phyloP scores from a whole-genome alignment of 2,113 vertebrate genomes.

The Bucco capensis region DNA sequence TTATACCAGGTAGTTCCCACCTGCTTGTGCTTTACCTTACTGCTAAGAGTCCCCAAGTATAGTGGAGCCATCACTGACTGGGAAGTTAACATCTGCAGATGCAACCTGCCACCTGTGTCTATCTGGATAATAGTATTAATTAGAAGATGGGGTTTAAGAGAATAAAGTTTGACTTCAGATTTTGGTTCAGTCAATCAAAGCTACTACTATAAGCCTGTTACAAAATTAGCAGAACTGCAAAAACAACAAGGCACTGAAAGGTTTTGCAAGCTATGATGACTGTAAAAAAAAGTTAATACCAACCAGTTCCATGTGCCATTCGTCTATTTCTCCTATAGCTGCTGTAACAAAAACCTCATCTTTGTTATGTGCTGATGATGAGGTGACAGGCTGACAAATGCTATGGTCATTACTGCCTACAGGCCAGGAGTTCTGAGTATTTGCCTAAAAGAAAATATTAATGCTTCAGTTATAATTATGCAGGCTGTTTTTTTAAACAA shows the following conservation, averaged over 20 bases:
- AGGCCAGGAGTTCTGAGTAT: slow-evolving; percentile 38
- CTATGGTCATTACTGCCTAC: neutral
- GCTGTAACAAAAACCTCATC: neutral
- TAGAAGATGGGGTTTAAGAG: neutral
- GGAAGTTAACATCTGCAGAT: neutral
- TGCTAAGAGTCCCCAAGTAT: neutral
- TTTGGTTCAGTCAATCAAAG: neutral
- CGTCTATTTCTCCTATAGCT: slow-evolving; percentile 58
- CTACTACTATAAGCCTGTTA: neutral
- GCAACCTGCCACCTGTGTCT: neutral
- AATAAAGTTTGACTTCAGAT: neutral
- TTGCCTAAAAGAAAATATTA: slow-evolving; percentile 60
- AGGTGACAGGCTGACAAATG: neutral
- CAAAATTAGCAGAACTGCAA: neutral
- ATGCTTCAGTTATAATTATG: neutral
- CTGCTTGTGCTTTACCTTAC: neutral
- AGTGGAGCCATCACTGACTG: neutral
- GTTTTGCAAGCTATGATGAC: neutral
- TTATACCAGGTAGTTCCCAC: neutral
- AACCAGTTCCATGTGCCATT: slow-evolving; percentile 83
- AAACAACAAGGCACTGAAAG: neutral
- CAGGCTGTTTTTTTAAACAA: neutral
- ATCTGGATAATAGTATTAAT: neutral
- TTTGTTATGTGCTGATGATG: neutral
- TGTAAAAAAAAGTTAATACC: slow-evolving; percentile 32